Base-by-base conservation (phyloP, 2,797 vertebrate species). In the Hybognathus amarus region DNA sequence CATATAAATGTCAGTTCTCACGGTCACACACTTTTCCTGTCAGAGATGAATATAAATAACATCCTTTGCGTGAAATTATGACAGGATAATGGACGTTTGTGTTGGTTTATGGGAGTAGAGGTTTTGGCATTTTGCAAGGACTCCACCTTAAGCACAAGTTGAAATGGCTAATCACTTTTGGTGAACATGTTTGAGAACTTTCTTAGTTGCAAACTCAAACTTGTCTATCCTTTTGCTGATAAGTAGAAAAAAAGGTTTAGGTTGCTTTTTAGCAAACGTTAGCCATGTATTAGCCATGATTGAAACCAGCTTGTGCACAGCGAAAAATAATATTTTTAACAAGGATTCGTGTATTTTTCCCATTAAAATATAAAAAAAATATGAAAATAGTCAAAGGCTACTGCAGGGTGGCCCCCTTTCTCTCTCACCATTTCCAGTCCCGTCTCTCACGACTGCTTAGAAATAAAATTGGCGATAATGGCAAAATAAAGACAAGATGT, bases 1-100 rank as follows among this genome's bases (percentile, higher is more conserved):
- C 83, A 79, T 83, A 86, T 84, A 82, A 86, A 88, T 83, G 87
- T 86, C 86, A 86, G 80, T 83, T 64, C 87, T 78, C 76, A 52
- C 30, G 76, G 80, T 77, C 79, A 59, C 64, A 30, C 77, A 63
- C 85, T 81, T 83, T 81, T 67, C 67, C 77, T 79, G 86, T 83
- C 82, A 85, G 66, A 82, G 76, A 63, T 80, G 47, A 87, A 85
- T 83, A 87, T 56, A 86, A 87, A 83, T 71, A 76, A 68, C 33
- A 79, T 77, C 75, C 56, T 85, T 66, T 42, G 71, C 71, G 61
- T 70, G 74, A 64, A 80, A 70, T 75, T 52, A 67, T 82, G 83
- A 79, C 70, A 80, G 61, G 27, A 79, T 50, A 86, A 38, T 63
- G 63, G 33, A 40, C 47, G 18, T 47, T 82, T 33, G 24, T 67